Evolutionary conservation across 2,888 invertebrate genomes (phyloP), one percentile per base, ranked within the genome.

Genomic region (Andricus quercusramuli): DNA sequence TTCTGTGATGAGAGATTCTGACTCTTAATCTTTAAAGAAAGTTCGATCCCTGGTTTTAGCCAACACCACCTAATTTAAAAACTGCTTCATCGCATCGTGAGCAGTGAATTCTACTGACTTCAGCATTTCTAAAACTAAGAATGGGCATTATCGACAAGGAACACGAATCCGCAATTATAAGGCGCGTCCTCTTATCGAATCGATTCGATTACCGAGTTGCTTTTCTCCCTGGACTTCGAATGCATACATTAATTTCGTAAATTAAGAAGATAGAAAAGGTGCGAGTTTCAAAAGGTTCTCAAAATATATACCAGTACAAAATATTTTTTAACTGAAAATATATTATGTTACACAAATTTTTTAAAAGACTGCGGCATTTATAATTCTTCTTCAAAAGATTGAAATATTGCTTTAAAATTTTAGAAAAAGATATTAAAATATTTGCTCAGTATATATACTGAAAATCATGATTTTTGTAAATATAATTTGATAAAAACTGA

Each of bases 111-210:
- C 37, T 37, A 37, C 37, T 37, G 9, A 37, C 13, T 59, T 59
- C 22, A 59, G 22, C 9, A 59, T 59, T 59, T 66, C 29, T 17
- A 41, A 67, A 67, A 79, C 80, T 82, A 79, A 77, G 78, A 65
- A 78, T 82, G 82, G 81, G 86, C 86, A 84, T 86, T 86, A 85
- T 80, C 84, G 79, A 77, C 76, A 80, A 85, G 85, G 83, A 86
- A 89, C 88, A 90, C 84, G 88, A 87, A 85, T 88, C 82, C 84
- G 88, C 90, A 88, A 89, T 89, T 89, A 88, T 87, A 90, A 88
- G 88, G 86, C 56, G 47, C 47, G 29, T 51, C 37, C 51, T 51
- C 20, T 70, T 70, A 70, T 70, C 51, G 51, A 70, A 70, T 56
- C 32, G 32, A 70, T 51, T 51, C 20, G 25, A 70, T 47, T 68